Base-by-base conservation (phyloP, 2,797 vertebrate genomes). In the Danio jaintianensis region DNA sequence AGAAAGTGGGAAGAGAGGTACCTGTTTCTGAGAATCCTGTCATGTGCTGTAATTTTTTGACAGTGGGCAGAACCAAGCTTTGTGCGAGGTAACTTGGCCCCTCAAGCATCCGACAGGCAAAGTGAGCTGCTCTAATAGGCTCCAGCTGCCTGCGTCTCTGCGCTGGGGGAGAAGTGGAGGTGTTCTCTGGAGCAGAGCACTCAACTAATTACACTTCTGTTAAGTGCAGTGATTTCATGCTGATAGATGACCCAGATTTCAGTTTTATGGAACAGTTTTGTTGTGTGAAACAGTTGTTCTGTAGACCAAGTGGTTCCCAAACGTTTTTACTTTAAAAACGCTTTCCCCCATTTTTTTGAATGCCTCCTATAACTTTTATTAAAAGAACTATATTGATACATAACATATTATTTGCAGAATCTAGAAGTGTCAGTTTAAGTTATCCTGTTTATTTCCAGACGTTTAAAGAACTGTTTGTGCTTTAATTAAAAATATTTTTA, bases 241-340 rank as follows among this genome's bases (percentile, higher is more conserved):
- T 89, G 88, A 72, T 93, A 79, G 47, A 43, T 92, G 90, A 95
- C 90, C 92, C 88, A 93, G 83, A 92, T 94, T 88, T 80, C 84
- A 82, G 82, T 83, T 69, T 70, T 82, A 61, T 62, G 47, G 22
- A 85, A 86, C 75, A 85, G 48, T 77, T 83, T 55, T 36, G 58
- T 66, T 78, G 61, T 70, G 48, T 82, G 67, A 64, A 63, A 84
- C 1, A 72, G 53, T 29, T 58, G 82, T 71, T 76, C 16, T 64
- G 64, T 40, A 76, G 48, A 45, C 50, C 63, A 29, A 18, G 16
- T 18, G 29, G 16, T 70, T 70, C 29, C 70, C 36, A 70, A 1
- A 6, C 48, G 13, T 53, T 53, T 53, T 13, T 6, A 70, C 10
- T 53, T 11, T 29, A 40, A 38, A 16, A n/a, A 29, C 29, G 29